Evolutionary conservation across 2,113 vertebrate genomes (phyloP).

Genomic region (Oreochromis aureus): DNA sequence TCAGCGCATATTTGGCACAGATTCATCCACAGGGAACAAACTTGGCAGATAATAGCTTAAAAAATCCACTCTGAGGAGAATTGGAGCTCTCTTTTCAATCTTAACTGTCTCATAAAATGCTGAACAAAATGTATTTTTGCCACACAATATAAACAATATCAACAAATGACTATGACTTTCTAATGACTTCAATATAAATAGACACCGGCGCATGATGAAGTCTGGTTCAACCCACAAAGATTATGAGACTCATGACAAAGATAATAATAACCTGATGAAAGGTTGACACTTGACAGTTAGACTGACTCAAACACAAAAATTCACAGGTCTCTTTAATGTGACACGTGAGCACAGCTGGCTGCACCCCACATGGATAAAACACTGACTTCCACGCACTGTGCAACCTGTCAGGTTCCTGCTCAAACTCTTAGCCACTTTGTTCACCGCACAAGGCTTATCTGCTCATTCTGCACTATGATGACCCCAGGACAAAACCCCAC

Average conservation of each 20-base stretch:
- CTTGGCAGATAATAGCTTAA: neutral
- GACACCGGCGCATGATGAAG: neutral
- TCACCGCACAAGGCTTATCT: conserved; percentile 34
- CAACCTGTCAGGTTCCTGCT: conserved; percentile 44
- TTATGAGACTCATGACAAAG: conserved; percentile 27
- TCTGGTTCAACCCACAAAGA: neutral
- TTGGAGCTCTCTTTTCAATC: neutral
- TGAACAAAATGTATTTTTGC: neutral
- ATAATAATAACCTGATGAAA: conserved; percentile 47
- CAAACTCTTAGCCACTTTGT: neutral
- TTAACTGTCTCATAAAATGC: neutral
- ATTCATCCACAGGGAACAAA: neutral
- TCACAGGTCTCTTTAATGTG: conserved; percentile 8
- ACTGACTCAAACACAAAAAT: conserved; percentile 4
- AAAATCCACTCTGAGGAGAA: neutral
- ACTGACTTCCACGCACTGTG: neutral
- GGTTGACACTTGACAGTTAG: conserved; percentile 13
- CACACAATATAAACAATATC: neutral
- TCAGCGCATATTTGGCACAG: neutral
- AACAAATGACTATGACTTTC: conserved; percentile 4
- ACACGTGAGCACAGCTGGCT: conserved; percentile 25
- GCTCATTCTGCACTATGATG: neutral
- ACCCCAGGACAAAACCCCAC: conserved; percentile 18
- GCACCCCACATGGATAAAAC: conserved; percentile 6
- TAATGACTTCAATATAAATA: conserved; percentile 12